Base-by-base conservation (phyloP, 37 sponge, comb jelly and placozoan genomes). In the Spongilla lacustris region DNA sequence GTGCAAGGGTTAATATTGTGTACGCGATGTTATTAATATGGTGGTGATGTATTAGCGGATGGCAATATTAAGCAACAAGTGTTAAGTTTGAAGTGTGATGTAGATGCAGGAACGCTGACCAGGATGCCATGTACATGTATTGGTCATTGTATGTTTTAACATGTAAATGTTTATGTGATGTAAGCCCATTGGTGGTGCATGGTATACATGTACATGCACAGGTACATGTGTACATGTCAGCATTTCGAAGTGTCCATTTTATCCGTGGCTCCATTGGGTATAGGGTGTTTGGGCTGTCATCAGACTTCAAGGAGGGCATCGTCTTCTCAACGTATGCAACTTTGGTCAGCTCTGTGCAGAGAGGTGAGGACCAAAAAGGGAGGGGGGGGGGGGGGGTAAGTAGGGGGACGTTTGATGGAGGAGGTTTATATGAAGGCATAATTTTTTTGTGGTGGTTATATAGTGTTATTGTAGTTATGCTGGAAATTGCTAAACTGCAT, bases 281-380 rank as follows among this genome's bases (percentile, higher is more conserved):
- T 35, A 89, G 90, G 80, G 84, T 74, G 1, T 67, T 89, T 77
- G 91, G 91, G 2, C 77, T 90, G 41, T 74, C 91, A 68, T 36
- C 91, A n/a, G 83, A 81, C 0, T 86, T 87, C 58, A 90, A 90
- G 50, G 91, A 90, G 23, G 91, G 91, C 41, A 33, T 90, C 12
- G 67, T 90, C 28, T 90, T 90, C 77, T 84, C 82, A 10, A 90
- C 91, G 2, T 90, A 90, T 73, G 91, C 87, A 36, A 90, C 91
- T 0, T 81, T 90, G n/a, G 71, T 87, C 29, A 76, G 88, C 69
- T 69, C 76, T 29, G 75, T 81, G 21, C 82, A 80, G 25, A 83
- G 50, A 84, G 85, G 90, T 78, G 37, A 35, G 23, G 21, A 58
- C 1, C 58, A 17, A 14, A 17, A 14, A 17, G 21, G 58, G 1